phyloP scores from a whole-genome alignment of 2,113 vertebrate species.

The Ia io region DNA sequence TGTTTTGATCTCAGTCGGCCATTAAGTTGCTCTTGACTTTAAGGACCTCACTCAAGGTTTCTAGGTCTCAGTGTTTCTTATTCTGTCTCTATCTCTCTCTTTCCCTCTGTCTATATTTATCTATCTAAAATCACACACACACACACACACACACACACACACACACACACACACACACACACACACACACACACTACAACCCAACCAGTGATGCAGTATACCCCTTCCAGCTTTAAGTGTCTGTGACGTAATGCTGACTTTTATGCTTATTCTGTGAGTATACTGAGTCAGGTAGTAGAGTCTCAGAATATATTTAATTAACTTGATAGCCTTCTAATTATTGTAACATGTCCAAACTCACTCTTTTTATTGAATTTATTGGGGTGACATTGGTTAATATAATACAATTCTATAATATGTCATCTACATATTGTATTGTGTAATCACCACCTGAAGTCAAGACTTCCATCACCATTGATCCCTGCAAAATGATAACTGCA shows the following conservation, averaged over 20 bases:
- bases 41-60: neutral
- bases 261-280: neutral
- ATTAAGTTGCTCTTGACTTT: neutral
- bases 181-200: neutral
- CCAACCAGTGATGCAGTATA: neutral
- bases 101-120: neutral
- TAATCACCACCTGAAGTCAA: neutral
- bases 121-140: neutral
- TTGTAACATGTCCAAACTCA: neutral
- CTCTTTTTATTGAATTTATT: neutral
- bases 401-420: neutral
- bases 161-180: neutral
- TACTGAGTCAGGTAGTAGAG: neutral
- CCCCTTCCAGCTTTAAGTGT: neutral
- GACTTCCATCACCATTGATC: neutral
- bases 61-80: neutral
- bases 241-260: neutral
- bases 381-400: neutral
- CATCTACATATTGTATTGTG: neutral
- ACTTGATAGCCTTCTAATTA: neutral
- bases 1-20: neutral
- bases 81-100: neutral
- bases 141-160: neutral
- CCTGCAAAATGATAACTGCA: neutral
- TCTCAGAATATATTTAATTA: neutral